These are phyloP conservation scores for Trachemys scripta DNA, from an alignment of 2,113 vertebrate species.

Conservation along the genomic window DNA sequence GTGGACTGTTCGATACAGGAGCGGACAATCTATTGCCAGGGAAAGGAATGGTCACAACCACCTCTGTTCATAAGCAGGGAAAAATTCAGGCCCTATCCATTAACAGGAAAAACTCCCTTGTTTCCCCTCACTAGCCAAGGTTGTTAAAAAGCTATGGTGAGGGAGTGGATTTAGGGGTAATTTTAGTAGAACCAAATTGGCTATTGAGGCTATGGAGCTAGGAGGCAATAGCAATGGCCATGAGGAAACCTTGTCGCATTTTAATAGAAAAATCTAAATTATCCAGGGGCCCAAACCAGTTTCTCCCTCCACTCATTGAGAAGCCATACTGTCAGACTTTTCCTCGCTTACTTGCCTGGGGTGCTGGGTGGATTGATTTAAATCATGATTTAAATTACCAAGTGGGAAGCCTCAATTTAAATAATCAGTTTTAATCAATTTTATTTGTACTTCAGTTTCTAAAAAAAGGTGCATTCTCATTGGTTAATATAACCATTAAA, in stretches of 20 bases:
- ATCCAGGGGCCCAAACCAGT: background rate
- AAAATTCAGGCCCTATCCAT: background rate
- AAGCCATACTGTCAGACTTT: background rate
- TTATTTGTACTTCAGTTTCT: background rate
- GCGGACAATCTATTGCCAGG: fast-evolving
- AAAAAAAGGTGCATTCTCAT: background rate
- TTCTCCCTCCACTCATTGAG: background rate
- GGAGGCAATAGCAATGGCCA: background rate
- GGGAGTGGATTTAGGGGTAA: background rate
- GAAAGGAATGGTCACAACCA: background rate
- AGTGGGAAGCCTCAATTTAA: too few species aligned
- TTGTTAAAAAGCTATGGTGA: background rate
- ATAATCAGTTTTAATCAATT: background rate
- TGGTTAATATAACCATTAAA: background rate
- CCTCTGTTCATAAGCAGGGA: background rate
- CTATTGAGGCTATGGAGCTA: background rate
- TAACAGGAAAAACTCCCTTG: background rate
- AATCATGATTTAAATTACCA: too few species aligned
- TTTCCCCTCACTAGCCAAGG: background rate
- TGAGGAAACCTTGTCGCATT: background rate
- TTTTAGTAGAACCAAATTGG: background rate
- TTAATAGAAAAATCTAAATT: background rate
- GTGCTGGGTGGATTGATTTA: background rate
- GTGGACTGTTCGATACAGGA: background rate
- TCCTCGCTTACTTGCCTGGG: background rate